These are phyloP conservation scores for Fabriciana adippe DNA, from an alignment of 2,888 invertebrate genomes.

Conservation along the genomic window DNA sequence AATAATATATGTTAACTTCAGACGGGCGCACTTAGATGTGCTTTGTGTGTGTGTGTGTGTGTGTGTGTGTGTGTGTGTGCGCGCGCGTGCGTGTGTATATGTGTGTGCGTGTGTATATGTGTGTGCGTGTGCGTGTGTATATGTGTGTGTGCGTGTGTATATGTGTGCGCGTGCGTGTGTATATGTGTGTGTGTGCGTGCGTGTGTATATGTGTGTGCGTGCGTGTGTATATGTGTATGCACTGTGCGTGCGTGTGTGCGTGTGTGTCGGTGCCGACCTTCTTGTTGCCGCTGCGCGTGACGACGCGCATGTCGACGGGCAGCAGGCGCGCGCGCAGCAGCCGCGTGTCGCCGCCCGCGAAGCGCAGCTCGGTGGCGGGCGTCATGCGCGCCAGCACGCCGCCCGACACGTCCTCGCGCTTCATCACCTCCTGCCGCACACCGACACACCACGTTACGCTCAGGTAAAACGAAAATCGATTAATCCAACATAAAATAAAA, in stretches of 20 bases:
- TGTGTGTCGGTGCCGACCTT: constrained; percentile 81
- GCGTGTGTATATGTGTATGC: too few relatives aligned
- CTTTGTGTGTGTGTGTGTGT: too few relatives aligned
- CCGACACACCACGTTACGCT: not conserved
- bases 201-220: too few relatives aligned
- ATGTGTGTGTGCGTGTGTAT: too few relatives aligned
- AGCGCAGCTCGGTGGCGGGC: constrained; percentile 84
- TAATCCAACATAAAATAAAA: too few relatives aligned
- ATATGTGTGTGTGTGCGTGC: not conserved
- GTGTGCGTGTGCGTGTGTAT: not conserved
- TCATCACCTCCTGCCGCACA: constrained; percentile 67
- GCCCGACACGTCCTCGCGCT: constrained; percentile 88
- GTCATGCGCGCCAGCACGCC: constrained; percentile 87
- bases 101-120: too few relatives aligned
- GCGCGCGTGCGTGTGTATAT: not conserved
- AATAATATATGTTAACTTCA: too few relatives aligned
- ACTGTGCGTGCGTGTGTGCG: not conserved
- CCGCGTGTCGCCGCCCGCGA: constrained; percentile 71
- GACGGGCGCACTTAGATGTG: too few relatives aligned
- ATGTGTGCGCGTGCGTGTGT: too few relatives aligned
- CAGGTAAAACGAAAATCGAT: too few relatives aligned
- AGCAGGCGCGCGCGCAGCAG: constrained; percentile 86
- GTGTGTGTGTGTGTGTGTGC: too few relatives aligned
- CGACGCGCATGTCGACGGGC: constrained; percentile 89
- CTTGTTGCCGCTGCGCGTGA: constrained; percentile 92